Conservation (phyloP, 2,888 invertebrate genomes). For the Lasioglossum malachurum region DNA sequence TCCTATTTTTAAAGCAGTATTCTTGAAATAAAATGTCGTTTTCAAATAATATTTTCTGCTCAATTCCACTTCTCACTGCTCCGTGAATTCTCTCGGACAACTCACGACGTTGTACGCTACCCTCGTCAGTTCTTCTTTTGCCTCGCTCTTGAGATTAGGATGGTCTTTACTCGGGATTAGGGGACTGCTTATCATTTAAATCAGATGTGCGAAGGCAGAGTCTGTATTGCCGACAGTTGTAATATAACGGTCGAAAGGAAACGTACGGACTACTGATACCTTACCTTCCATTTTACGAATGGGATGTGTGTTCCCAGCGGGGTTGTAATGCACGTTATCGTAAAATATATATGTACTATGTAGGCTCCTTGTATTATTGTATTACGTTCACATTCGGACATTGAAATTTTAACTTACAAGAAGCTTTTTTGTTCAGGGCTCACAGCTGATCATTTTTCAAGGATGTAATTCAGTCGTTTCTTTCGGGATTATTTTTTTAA, state of each 20-base stretch:
- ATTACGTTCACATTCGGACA: background rate
- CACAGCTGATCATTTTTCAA: no score
- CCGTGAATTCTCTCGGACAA: background rate
- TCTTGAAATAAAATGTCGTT: no score
- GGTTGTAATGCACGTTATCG: background rate
- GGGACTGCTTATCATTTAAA: slow-evolving; percentile 17
- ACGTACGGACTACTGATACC: slow-evolving; percentile 21
- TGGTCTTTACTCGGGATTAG: background rate
- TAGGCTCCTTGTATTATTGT: background rate
- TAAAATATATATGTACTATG: background rate
- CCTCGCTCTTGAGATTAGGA: background rate
- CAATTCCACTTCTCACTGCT: background rate
- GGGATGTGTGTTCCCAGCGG: background rate
- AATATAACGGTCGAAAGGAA: slow-evolving; percentile 26
- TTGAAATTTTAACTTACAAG: background rate
- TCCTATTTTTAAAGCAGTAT: no score
- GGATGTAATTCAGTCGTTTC: no score
- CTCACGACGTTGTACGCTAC: background rate
- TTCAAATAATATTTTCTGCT: background rate
- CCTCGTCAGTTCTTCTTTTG: background rate
- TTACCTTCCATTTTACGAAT: slow-evolving; percentile 27
- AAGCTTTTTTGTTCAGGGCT: background rate
- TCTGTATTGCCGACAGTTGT: slow-evolving; percentile 42
- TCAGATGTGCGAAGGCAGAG: background rate
- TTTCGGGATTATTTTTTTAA: no score